Percentiles rank a stretch among this genome's conserved stretches.
phyloP scores from a whole-genome alignment of 2,888 invertebrate genomes.

The Iselma pallidipennis region DNA sequence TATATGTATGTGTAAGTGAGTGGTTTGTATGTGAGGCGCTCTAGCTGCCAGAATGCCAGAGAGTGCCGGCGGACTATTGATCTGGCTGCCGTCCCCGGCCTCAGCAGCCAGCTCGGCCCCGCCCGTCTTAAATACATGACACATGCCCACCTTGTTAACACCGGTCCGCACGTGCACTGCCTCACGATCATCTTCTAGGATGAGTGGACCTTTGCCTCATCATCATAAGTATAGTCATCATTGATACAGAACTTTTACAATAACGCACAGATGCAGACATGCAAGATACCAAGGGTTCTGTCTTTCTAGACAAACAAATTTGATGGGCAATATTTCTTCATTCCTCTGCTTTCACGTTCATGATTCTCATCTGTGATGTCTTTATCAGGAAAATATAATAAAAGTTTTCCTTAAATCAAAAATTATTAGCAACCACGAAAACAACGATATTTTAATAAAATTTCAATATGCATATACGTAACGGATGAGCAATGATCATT shows the following conservation, averaged over 20 bases:
- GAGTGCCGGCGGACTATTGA: slow-evolving; percentile 29
- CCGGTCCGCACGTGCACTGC: slow-evolving; percentile 36
- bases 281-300: too few relatives aligned
- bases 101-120: slow-evolving; percentile 33
- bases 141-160: slow-evolving; percentile 40
- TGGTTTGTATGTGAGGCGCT: not conserved
- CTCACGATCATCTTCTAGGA: slow-evolving; percentile 26
- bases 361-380: too few relatives aligned
- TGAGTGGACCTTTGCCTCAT: not conserved
- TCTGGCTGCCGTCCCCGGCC: slow-evolving; percentile 27
- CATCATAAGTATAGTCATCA: not conserved
- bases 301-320: too few relatives aligned
- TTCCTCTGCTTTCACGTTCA: too few relatives aligned
- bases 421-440: too few relatives aligned
- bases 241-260: too few relatives aligned
- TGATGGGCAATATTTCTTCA: too few relatives aligned
- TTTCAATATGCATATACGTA: not conserved
- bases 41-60: slow-evolving; percentile 16
- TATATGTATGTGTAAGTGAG: not conserved
- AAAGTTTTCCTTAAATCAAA: too few relatives aligned
- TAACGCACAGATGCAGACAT: too few relatives aligned
- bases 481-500: slow-evolving; percentile 8
- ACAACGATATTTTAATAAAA: not conserved
- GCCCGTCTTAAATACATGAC: slow-evolving; percentile 39
- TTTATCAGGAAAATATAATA: too few relatives aligned